Percentiles rank a stretch among this genome's conserved stretches.
Evolutionary conservation across 2,888 invertebrate species (phyloP).

Genomic region (Magallana nippona): DNA sequence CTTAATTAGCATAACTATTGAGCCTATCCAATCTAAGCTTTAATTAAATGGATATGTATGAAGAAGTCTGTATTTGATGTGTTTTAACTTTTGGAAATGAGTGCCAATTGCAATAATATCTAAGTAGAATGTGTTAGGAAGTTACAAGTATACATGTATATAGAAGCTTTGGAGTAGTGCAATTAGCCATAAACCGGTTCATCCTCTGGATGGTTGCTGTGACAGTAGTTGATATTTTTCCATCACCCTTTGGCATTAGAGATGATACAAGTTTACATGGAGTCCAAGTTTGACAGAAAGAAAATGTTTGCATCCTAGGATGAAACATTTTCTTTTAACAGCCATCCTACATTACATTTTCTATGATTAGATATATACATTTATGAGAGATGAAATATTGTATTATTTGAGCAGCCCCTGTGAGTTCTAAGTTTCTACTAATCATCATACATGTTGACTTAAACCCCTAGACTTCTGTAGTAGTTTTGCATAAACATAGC

Average conservation of each 20-base stretch:
- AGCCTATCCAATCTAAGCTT: conserved; percentile 14
- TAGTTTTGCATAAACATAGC: not conserved
- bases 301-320: not conserved
- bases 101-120: not conserved
- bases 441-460: too few relatives aligned
- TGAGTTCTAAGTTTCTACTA: too few relatives aligned
- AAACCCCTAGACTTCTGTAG: too few relatives aligned
- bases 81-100: not conserved
- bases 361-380: too few relatives aligned
- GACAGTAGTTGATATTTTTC: not conserved
- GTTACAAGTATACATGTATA: not conserved
- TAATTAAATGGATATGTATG: not conserved
- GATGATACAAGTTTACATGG: not conserved
- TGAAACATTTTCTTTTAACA: too few relatives aligned
- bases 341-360: too few relatives aligned
- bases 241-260: conserved; percentile 33
- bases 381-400: too few relatives aligned
- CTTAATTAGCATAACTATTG: conserved; percentile 23
- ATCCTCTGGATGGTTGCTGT: not conserved
- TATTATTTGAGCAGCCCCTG: too few relatives aligned
- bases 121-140: not conserved
- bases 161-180: not conserved
- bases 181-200: not conserved
- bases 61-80: not conserved
- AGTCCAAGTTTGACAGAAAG: not conserved